Base-by-base conservation (phyloP, 2,113 vertebrate species). In the Ammodytes marinus region DNA sequence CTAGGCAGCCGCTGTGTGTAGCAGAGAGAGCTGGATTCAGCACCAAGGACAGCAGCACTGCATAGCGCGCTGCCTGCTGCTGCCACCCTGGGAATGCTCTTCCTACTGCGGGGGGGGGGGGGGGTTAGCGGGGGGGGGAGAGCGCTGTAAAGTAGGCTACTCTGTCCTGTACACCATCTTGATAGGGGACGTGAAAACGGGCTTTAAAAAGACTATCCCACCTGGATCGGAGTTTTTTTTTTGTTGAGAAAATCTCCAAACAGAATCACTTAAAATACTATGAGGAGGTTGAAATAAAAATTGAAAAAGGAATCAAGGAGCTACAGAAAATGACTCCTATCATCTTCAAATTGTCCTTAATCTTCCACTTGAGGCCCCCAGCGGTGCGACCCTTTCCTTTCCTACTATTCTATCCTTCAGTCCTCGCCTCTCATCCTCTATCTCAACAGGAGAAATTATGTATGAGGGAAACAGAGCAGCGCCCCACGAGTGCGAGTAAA, bases 31-130 rank as follows among this genome's bases (percentile, higher is more conserved):
- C 69, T 81, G 84, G 37, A 83, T 92, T 83, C 91, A 92, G 91
- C 86, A 93, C 90, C 90, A 90, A 90, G 91, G 91, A 92, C 90
- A 93, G 93, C 87, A 69, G 17, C 87, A 82, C 90, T 91, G 91
- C 89, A 89, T 83, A 45, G 82, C 37, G 27, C 27, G 27, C 27
- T 27, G 27, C 27, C 27, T 27, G 27, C 27, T n/a, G 37, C 70
- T 0, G 81, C 90, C 61, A 74, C 84, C 85, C 82, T 79, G 92
- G 90, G 89, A 91, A 84, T 53, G 83, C 78, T 85, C 77, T 49
- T 27, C 2, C 58, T 65, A 84, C 80, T 78, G 77, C 35, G 17
- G 47, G 73, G 52, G 64, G 15, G 69, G 13, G 13, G 69, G 19
- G 35, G 74, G 47, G 58, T 15, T 65, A 10, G 37, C 35, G 50